Conservation (phyloP, 23 tunicate species). For the Phallusia fumigata region DNA sequence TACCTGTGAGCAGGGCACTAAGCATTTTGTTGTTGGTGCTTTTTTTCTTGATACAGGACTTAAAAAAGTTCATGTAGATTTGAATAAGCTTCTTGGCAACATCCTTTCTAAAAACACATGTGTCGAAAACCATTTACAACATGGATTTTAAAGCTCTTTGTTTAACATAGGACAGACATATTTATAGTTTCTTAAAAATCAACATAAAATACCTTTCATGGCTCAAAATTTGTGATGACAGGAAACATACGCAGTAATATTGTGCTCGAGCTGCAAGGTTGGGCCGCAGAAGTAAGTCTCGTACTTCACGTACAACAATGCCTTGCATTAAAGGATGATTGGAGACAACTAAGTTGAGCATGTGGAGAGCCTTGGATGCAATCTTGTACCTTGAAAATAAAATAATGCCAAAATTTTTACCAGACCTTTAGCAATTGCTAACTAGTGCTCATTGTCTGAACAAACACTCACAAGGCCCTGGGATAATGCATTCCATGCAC, state of each 20-base stretch:
- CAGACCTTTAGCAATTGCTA: no score
- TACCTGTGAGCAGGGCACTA: constrained; percentile 83
- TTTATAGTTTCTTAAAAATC: no score
- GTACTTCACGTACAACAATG: constrained; percentile 60
- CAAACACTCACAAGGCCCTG: no score
- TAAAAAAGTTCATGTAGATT: constrained; percentile 85
- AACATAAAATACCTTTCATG: constrained; percentile 63
- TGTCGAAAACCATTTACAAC: background rate
- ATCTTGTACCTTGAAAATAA: constrained; percentile 30
- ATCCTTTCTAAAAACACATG: constrained; percentile 57
- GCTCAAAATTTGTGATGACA: constrained; percentile 53
- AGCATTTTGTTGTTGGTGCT: constrained; percentile 58
- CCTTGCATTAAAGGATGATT: constrained; percentile 89
- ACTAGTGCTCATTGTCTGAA: no score
- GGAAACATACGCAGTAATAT: no score
- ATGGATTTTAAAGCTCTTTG: background rate
- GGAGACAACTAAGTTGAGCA: constrained; percentile 44
- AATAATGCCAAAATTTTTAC: no score
- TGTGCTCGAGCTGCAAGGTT: constrained; percentile 57
- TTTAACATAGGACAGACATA: background rate
- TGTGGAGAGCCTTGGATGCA: constrained; percentile 61
- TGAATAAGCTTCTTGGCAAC: constrained; percentile 60
- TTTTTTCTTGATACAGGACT: constrained; percentile 53
- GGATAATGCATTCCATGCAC: no score
- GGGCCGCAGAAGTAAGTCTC: constrained; percentile 71